Percentiles rank a stretch among this genome's conserved stretches.
phyloP scores from a whole-genome alignment of 2,888 invertebrate genomes.

The Andricus curvator region DNA sequence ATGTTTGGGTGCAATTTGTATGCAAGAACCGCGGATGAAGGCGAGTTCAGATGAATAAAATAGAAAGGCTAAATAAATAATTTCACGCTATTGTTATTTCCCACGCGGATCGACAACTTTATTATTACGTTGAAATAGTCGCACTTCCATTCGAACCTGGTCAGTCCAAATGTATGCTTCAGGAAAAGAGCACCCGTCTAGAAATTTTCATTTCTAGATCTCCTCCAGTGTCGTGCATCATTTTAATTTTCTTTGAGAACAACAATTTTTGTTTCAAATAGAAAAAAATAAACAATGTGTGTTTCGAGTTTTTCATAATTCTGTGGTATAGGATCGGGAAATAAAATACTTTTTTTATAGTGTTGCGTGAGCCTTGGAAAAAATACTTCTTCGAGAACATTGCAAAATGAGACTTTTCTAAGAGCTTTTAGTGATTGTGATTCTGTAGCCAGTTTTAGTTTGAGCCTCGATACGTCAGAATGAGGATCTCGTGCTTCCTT shows the following conservation, averaged over 20 bases:
- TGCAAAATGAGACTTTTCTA: constrained; percentile 3
- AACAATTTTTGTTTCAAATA: background rate
- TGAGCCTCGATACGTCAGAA: constrained; percentile 51
- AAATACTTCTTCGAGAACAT: background rate
- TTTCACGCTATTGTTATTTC: constrained; percentile 39
- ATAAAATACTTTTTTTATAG: background rate
- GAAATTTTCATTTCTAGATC: background rate
- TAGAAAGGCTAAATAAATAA: constrained; percentile 40
- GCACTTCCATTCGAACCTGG: constrained; percentile 16
- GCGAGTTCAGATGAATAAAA: constrained; percentile 28
- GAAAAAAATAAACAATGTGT: constrained; percentile 1
- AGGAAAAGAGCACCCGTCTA: constrained; percentile 1
- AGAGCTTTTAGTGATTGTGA: constrained; percentile 29
- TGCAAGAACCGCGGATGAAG: background rate
- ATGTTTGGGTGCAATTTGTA: constrained; percentile 14
- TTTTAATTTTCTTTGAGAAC: background rate
- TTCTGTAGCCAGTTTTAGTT: background rate
- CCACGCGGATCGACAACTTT: constrained; percentile 26
- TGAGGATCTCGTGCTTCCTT: constrained; percentile 68
- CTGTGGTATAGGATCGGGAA: background rate
- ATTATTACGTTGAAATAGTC: constrained; percentile 39
- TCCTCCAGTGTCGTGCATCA: background rate
- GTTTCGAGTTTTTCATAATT: too few relatives aligned
- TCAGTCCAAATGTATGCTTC: constrained; percentile 26
- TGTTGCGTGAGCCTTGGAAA: background rate